A percentile compares a stretch with the other conserved stretches of the same genome.
Evolutionary conservation across 2,113 vertebrate genomes (phyloP).

Genomic region (Zosterops pallidus): DNA sequence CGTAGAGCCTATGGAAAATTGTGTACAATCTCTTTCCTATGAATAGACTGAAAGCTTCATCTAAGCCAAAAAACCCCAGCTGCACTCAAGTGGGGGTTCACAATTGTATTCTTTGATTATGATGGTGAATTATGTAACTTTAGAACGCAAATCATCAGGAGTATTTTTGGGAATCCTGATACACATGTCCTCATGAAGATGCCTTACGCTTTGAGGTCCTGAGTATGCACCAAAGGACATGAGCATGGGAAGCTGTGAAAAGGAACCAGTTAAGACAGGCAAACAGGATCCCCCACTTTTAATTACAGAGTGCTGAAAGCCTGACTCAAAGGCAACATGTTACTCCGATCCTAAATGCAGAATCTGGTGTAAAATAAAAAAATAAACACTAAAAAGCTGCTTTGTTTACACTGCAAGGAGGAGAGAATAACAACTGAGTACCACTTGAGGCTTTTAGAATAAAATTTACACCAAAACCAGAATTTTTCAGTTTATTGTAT

Average conservation of each 20-base stretch:
- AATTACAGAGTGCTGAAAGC: neutral
- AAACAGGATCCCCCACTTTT: conserved; percentile 13
- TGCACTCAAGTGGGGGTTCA: neutral
- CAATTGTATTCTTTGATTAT: neutral
- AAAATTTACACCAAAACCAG: neutral
- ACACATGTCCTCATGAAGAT: neutral
- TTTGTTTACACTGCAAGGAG: neutral
- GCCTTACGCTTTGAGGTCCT: neutral
- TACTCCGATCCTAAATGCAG: neutral
- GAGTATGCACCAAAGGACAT: neutral
- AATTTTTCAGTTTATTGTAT: neutral
- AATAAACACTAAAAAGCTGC: neutral
- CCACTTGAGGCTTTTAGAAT: neutral
- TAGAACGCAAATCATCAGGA: neutral
- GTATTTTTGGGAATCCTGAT: neutral
- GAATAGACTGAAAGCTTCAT: neutral
- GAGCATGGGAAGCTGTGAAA: neutral
- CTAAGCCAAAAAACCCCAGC: neutral
- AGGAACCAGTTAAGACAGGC: conserved; percentile 5
- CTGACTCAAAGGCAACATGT: neutral
- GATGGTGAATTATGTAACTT: neutral
- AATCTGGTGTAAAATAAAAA: neutral
- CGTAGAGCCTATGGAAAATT: neutral
- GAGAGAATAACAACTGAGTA: rapidly evolving
- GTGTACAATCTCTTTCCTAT: neutral